Conservation (phyloP, 2,797 vertebrate genomes). For the Microctenopoma steveboyesi region DNA sequence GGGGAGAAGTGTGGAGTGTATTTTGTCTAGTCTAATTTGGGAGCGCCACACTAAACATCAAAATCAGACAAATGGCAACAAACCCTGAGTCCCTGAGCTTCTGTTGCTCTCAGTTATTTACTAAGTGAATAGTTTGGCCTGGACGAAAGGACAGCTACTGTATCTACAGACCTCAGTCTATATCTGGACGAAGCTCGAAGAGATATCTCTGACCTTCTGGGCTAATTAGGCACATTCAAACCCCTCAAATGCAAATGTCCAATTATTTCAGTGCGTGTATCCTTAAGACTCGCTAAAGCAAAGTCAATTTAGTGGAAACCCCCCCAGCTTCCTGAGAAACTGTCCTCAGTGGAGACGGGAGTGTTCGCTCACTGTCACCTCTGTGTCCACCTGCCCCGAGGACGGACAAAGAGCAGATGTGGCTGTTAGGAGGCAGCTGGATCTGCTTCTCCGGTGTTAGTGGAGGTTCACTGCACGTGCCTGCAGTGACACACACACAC, state of each 20-base stretch:
- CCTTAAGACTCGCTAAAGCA: conserved; percentile 50
- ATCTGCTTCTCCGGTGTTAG: conserved; percentile 28
- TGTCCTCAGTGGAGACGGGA: too few species aligned
- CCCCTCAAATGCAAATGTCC: conserved; percentile 61
- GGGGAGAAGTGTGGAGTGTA: too few species aligned
- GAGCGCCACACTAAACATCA: background rate
- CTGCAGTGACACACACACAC: background rate
- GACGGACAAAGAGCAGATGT: conserved; percentile 33
- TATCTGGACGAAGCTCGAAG: conserved; percentile 19
- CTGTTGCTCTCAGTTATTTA: conserved; percentile 4
- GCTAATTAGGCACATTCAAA: conserved; percentile 65
- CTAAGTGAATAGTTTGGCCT: conserved; percentile 15
- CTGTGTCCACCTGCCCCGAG: conserved; percentile 5
- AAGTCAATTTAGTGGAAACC: too few species aligned
- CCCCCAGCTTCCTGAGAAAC: too few species aligned
- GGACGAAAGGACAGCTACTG: conserved; percentile 9
- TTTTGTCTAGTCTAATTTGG: conserved; percentile 6
- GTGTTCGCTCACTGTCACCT: background rate
- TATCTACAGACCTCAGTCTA: conserved; percentile 26
- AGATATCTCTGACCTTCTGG: conserved; percentile 12
- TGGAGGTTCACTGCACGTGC: conserved; percentile 28
- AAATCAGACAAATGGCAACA: background rate
- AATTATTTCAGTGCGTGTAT: conserved; percentile 49
- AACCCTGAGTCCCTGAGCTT: background rate
- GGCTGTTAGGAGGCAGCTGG: conserved; percentile 37